Conservation (phyloP, 2,113 vertebrate genomes). For the Paratilapia polleni region DNA sequence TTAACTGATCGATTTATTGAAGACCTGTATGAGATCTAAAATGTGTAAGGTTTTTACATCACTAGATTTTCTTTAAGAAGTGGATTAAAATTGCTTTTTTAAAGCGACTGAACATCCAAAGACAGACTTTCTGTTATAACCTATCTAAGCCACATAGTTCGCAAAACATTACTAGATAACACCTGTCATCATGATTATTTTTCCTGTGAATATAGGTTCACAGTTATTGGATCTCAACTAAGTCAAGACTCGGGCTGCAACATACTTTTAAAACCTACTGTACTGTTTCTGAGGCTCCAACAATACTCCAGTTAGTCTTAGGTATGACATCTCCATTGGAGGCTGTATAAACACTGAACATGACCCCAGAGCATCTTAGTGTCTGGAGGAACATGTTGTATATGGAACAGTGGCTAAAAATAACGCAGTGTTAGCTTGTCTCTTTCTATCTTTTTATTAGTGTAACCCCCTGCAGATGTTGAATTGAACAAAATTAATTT, state of each 20-base stretch:
- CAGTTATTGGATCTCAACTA: background rate
- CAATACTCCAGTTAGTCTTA: slow-evolving; percentile 4
- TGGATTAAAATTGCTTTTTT: too few relatives aligned
- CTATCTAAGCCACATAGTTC: background rate
- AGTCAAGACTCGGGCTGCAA: background rate
- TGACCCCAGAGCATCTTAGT: slow-evolving; percentile 59
- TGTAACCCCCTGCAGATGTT: slow-evolving; percentile 33
- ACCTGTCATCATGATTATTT: background rate
- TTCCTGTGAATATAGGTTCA: background rate
- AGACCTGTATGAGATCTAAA: too few relatives aligned
- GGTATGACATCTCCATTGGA: slow-evolving; percentile 41
- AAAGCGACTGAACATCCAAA: too few relatives aligned
- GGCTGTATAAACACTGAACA: slow-evolving; percentile 55
- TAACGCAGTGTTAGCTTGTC: slow-evolving; percentile 45
- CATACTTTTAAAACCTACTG: background rate
- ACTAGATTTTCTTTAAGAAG: too few relatives aligned
- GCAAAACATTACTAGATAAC: background rate
- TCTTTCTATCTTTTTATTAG: slow-evolving; percentile 52
- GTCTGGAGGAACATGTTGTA: slow-evolving; percentile 67
- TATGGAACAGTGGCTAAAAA: slow-evolving; percentile 72
- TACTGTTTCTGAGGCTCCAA: background rate
- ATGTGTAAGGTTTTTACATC: too few relatives aligned
- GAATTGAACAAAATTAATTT: slow-evolving; percentile 50
- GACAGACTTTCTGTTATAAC: background rate
- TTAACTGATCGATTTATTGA: too few relatives aligned